Percentiles rank a stretch among this genome's conserved stretches.
Conservation (phyloP, 1,140 invertebrate genomes). For the Drosophila sproati region DNA sequence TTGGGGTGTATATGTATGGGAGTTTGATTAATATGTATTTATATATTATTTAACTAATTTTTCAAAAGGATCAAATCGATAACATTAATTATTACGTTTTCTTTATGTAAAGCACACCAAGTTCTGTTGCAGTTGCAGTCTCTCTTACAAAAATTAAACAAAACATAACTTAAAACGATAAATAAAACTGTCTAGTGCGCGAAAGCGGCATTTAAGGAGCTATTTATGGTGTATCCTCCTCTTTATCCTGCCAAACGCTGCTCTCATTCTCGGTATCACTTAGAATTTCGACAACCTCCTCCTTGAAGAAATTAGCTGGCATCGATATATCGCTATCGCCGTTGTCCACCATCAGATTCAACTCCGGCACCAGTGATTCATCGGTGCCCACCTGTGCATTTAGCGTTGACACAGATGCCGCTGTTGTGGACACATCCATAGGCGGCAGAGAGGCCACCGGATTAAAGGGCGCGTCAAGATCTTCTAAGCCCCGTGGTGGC, state of each 20-base stretch:
- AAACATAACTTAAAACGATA: conserved; percentile 60
- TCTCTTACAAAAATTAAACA: conserved; percentile 75
- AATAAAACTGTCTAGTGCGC: conserved; percentile 62
- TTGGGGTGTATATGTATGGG: conserved; percentile 27
- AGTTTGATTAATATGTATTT: conserved; percentile 40
- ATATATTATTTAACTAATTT: conserved; percentile 47
- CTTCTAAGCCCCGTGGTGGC: conserved; percentile 90
- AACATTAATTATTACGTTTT: conserved; percentile 54
- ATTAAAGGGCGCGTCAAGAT: conserved; percentile 88
- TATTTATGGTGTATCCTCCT: conserved; percentile 55
- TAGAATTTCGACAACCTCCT: conserved; percentile 65
- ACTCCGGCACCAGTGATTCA: conserved; percentile 54
- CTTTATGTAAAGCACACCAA: conserved; percentile 76
- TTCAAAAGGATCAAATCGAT: conserved; percentile 34
- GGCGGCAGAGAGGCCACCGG: conserved; percentile 84
- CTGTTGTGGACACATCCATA: conserved; percentile 66
- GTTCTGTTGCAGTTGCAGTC: conserved; percentile 77
- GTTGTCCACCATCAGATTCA: conserved; percentile 54
- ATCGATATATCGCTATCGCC: conserved; percentile 30
- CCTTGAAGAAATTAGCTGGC: conserved; percentile 50
- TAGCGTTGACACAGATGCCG: conserved; percentile 38
- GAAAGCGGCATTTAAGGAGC: conserved; percentile 33
- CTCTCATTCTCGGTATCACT: conserved; percentile 78
- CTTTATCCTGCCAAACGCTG: conserved; percentile 69
- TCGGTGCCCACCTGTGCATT: conserved; percentile 65